Evolutionary conservation across 2,888 invertebrate genomes (phyloP).

Genomic region (Macrophya alboannulata): DNA sequence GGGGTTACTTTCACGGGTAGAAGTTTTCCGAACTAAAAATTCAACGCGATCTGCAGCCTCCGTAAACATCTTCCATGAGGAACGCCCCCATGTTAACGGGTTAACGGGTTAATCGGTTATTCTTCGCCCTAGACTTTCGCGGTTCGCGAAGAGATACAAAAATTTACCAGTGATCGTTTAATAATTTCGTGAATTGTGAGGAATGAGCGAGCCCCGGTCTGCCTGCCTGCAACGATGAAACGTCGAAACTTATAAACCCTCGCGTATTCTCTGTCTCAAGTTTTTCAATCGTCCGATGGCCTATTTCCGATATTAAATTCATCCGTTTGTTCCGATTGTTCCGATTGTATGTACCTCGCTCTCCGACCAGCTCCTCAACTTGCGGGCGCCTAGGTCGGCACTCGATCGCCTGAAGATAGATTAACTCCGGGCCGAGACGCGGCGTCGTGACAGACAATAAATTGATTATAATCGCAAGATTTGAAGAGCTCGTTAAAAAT

Average conservation of each 20-base stretch:
- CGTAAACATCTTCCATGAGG: neutral
- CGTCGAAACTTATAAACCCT: constrained; percentile 22
- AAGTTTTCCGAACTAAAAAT: constrained; percentile 35
- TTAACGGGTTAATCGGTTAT: constrained; percentile 12
- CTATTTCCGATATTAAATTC: constrained; percentile 42
- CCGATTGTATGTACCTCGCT: neutral
- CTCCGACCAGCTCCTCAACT: neutral
- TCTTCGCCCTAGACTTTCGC: neutral
- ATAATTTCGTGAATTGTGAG: neutral
- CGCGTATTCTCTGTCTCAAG: constrained; percentile 14
- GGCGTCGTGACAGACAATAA: constrained; percentile 42
- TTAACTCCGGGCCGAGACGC: constrained; percentile 2
- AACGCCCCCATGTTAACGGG: neutral
- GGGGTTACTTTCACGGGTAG: neutral
- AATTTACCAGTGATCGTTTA: neutral
- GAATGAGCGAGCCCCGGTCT: neutral
- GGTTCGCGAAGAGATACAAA: neutral
- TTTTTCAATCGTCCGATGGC: constrained; percentile 33
- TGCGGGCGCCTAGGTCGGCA: constrained; percentile 10
- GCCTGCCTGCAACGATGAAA: neutral
- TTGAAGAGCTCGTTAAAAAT: constrained; percentile 32
- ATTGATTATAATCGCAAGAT: constrained; percentile 43
- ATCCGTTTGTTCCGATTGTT: constrained; percentile 20
- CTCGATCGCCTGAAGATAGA: constrained; percentile 34
- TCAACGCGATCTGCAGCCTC: neutral